Base-by-base conservation (phyloP, 1,140 invertebrate species). In the Megalonaias nervosa region DNA sequence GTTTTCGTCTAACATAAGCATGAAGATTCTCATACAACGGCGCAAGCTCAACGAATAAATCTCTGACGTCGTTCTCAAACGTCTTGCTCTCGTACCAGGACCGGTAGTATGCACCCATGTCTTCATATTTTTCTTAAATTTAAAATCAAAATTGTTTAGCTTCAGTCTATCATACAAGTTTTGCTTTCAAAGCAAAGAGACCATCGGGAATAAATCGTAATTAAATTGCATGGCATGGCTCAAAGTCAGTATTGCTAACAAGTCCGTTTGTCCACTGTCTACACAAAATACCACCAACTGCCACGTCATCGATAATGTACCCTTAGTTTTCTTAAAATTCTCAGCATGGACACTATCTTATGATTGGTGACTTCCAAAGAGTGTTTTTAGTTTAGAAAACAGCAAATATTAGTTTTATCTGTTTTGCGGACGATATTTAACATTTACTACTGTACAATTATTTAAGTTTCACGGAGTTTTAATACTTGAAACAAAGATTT, bases 21-120 rank as follows among this genome's bases (percentile, higher is more conserved):
- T 98, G 97, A 0, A 99, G 90, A 70, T 96, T 93, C 78, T 97
- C 94, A 86, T 98, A 98, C 0, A 99, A 90, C 0, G 97, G 97
- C 67, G 94, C 93, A 19, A 98, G 93, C 89, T 95, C 93, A 80
- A 95, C 93, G 95, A 96, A 97, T 26, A 96, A 93, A 70, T 94
- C 93, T 73, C 96, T 95, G 0, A 88, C 77, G 82, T 97, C 95
- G 67, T 94, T 91, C 61, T 88, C 78, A 74, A 91, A 86, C 5
- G 87, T 79, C 0, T 71, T 70, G 57, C 88, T 85, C 68, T 88
- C 87, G 74, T 90, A 90, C 75, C 75, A 82, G 4, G 84, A 83
- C 59, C 91, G 74, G 91, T 91, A 92, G 64, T 89, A 87, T 17
- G 95, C 94, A 1, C 95, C 95, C 14, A 94, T 94, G 84, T 97